phyloP scores from a whole-genome alignment of 2,797 vertebrate species.

The Phylloscopus collybita region DNA sequence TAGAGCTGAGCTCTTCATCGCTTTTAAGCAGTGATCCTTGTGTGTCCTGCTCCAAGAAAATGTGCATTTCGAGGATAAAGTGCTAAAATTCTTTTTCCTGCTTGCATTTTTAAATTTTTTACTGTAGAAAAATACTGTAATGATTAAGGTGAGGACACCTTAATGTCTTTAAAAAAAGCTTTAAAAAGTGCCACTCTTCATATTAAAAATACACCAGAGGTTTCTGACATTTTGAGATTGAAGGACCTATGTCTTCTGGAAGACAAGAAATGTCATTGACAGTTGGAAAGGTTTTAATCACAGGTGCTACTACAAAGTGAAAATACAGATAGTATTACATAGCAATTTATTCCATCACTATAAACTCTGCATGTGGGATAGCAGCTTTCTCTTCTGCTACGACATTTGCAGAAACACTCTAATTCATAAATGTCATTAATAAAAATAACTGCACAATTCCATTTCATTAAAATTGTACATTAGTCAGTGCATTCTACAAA shows the following conservation, averaged over 20 bases:
- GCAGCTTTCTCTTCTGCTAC: neutral
- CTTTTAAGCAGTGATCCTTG: neutral
- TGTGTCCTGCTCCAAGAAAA: neutral
- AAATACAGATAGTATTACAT: neutral
- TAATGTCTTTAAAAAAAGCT: neutral
- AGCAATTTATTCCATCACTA: neutral
- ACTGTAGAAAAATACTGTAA: neutral
- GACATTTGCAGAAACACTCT: neutral
- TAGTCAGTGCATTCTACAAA: neutral
- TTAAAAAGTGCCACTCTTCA: rapidly evolving
- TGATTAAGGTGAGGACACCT: neutral
- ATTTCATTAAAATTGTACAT: conserved; percentile 30
- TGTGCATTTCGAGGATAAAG: neutral
- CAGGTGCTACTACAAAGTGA: neutral
- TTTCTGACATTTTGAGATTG: neutral
- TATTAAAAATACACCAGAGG: neutral
- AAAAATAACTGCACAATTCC: conserved; percentile 21
- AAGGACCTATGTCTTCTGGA: neutral
- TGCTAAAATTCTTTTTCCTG: neutral
- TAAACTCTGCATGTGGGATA: neutral
- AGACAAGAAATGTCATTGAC: neutral
- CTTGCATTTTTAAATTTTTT: neutral
- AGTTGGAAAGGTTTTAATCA: neutral
- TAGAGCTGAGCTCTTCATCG: neutral
- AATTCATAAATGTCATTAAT: conserved; percentile 30